A percentile compares a stretch with the other conserved stretches of the same genome.
Evolutionary conservation across 2,888 invertebrate species (phyloP).

Genomic region (Cheiracanthium punctorium): DNA sequence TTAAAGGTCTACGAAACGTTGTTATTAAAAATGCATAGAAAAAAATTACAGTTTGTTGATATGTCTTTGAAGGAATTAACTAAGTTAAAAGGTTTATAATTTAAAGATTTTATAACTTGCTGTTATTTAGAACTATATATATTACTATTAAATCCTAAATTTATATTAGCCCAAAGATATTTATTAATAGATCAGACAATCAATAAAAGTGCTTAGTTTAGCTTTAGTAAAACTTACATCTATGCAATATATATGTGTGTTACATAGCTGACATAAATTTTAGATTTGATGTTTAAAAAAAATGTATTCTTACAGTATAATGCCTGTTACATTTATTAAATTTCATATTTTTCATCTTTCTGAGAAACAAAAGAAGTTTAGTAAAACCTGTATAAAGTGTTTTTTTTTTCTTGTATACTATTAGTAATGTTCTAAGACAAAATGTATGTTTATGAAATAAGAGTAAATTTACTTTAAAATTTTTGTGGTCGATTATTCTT

Average conservation of each 20-base stretch:
- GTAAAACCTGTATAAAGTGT: too few relatives aligned
- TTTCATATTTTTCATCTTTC: too few relatives aligned
- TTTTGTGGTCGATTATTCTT: too few relatives aligned
- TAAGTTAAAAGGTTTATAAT: not conserved
- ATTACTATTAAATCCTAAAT: not conserved
- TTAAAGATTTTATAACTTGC: not conserved
- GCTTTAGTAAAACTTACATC: not conserved
- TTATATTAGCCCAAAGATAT: not conserved
- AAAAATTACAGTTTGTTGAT: too few relatives aligned
- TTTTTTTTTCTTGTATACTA: too few relatives aligned
- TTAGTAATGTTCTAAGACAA: too few relatives aligned
- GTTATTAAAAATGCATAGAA: too few relatives aligned
- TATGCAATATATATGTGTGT: slow-evolving; percentile 1
- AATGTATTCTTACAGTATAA: not conserved
- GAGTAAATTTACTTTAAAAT: too few relatives aligned
- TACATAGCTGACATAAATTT: not conserved
- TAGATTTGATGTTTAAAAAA: slow-evolving; percentile 1
- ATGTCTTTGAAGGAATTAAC: not conserved
- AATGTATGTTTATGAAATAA: too few relatives aligned
- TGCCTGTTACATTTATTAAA: not conserved
- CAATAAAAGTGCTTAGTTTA: slow-evolving; percentile 5
- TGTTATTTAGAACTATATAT: not conserved
- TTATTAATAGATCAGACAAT: slow-evolving; percentile 10
- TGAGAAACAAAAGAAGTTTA: too few relatives aligned
- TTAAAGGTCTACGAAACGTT: too few relatives aligned